Conservation (phyloP, 2,797 vertebrate species). For the Lerista edwardsae region DNA sequence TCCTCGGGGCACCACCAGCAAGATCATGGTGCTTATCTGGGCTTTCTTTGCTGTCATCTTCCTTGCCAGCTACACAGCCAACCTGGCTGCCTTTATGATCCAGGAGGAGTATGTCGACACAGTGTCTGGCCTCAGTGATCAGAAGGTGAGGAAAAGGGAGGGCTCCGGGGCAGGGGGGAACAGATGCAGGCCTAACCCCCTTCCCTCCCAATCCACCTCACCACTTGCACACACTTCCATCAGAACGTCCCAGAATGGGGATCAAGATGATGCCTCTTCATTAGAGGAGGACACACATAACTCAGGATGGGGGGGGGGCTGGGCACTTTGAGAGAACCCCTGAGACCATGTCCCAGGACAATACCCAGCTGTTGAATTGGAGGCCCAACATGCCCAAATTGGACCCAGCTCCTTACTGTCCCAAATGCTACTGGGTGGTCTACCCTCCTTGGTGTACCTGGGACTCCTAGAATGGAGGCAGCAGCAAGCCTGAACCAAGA, state of each 20-base stretch:
- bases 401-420: no score
- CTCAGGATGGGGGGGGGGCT: no score
- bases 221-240: neutral
- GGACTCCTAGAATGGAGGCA: no score
- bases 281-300: no score
- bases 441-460: no score
- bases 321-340: no score
- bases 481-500: no score
- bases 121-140: constrained; percentile 94
- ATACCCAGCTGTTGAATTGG: no score
- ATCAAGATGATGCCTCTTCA: no score
- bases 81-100: constrained; percentile 97
- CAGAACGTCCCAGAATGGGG: neutral
- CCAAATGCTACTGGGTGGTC: no score
- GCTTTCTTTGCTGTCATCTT: constrained; percentile 98
- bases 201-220: neutral
- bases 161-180: neutral
- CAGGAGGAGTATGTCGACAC: constrained; percentile 97
- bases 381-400: no score
- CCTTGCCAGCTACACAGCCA: constrained; percentile 95
- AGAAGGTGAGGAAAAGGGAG: constrained; percentile 82
- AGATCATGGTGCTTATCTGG: constrained; percentile 97
- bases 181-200: neutral
- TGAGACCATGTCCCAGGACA: no score
- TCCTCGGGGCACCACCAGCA: constrained; percentile 93